Evolutionary conservation across 2,113 vertebrate species (phyloP).

Genomic region (Colossoma macropomum): DNA sequence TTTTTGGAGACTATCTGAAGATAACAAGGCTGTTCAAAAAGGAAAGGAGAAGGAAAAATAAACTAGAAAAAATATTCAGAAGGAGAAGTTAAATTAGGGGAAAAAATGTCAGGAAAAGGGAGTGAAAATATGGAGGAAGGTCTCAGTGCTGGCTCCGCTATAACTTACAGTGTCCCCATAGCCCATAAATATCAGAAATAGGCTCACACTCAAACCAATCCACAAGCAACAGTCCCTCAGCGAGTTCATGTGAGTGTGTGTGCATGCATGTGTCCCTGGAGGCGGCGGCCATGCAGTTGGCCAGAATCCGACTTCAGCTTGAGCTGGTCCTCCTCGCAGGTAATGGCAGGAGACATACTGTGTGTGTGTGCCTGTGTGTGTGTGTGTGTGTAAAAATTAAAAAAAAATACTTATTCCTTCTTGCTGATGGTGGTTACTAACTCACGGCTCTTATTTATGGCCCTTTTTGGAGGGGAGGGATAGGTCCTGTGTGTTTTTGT

Average conservation of each 20-base stretch:
- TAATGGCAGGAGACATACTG: conserved; percentile 37
- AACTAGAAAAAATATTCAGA: conserved; percentile 1
- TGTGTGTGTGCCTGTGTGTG: background rate
- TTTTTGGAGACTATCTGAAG: conserved; percentile 50
- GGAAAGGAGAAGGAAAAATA: conserved; percentile 17
- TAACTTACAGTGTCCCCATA: conserved; percentile 69
- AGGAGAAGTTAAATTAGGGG: conserved; percentile 55
- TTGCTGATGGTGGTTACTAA: conserved; percentile 38
- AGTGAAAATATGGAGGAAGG: conserved; percentile 72
- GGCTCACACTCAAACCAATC: conserved; percentile 66
- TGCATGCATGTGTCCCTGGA: conserved; percentile 35
- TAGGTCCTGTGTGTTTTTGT: conserved; percentile 41
- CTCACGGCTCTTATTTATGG: conserved; percentile 47
- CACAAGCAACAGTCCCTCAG: conserved; percentile 66
- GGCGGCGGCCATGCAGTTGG: conserved; percentile 23
- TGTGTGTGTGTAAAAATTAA: conserved; percentile 1
- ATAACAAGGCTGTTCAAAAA: conserved; percentile 60
- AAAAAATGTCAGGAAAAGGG: conserved; percentile 64
- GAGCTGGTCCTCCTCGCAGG: conserved; percentile 36
- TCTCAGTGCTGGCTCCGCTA: conserved; percentile 63
- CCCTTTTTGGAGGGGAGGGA: conserved; percentile 11
- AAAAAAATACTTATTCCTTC: conserved; percentile 15
- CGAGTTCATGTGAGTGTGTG: conserved; percentile 46
- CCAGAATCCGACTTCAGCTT: conserved; percentile 45
- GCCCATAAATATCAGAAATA: conserved; percentile 76